These are phyloP conservation scores for Poeciliopsis presidionis DNA, from an alignment of 2,797 vertebrate genomes.

Conservation along the genomic window DNA sequence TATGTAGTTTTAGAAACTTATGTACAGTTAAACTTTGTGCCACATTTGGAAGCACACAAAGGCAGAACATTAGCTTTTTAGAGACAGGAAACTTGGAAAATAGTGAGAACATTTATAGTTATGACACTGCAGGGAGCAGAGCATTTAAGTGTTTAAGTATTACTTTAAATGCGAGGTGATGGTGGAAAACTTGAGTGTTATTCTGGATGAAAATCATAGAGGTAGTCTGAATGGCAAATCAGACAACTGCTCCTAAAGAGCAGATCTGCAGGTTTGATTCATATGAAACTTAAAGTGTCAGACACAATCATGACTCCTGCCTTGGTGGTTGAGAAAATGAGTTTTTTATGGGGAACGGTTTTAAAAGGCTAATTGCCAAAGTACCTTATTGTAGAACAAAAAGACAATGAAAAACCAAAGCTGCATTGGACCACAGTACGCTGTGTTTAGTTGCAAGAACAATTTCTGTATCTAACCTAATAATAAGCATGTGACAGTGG, in stretches of 20 bases:
- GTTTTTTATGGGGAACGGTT: constrained; percentile 35
- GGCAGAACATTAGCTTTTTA: not conserved
- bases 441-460: constrained; percentile 10
- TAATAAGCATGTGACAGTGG: constrained; percentile 22
- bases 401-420: constrained; percentile 39
- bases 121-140: not conserved
- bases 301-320: constrained; percentile 46
- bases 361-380: constrained; percentile 51
- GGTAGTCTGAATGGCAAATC: constrained; percentile 54
- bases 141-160: constrained; percentile 16
- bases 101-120: constrained; percentile 5
- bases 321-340: constrained; percentile 42
- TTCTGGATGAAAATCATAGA: constrained; percentile 26
- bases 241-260: constrained; percentile 41
- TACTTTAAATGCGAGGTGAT: constrained; percentile 22
- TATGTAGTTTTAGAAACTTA: not conserved
- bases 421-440: constrained; percentile 25
- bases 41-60: not conserved
- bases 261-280: constrained; percentile 47
- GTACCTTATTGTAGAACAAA: constrained; percentile 47
- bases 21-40: not conserved
- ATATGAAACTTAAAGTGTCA: constrained; percentile 34
- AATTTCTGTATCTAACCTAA: constrained; percentile 25
- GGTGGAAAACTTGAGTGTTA: constrained; percentile 40
- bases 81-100: constrained; percentile 22